Percentiles rank a stretch among this genome's conserved stretches.
These are phyloP conservation scores for Marmota monax DNA, from an alignment of 2,113 vertebrate species.

Conservation along the genomic window DNA sequence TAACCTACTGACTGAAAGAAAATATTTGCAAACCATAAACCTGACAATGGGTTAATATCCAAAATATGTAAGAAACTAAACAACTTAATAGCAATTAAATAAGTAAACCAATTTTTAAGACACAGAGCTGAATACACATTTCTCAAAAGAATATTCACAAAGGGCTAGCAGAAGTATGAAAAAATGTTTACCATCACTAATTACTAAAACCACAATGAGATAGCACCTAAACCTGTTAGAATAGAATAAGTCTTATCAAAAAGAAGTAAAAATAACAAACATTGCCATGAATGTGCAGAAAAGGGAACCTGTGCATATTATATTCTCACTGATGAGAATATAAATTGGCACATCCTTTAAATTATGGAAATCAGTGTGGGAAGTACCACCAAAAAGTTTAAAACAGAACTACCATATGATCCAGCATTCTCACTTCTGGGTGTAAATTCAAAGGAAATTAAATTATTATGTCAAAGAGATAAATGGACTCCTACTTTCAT, in stretches of 20 bases:
- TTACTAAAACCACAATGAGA: neutral
- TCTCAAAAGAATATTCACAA: neutral
- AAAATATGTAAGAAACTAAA: neutral
- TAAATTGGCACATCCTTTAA: neutral
- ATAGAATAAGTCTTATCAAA: neutral
- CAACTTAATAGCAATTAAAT: neutral
- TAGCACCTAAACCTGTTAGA: neutral
- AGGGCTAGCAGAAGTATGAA: neutral
- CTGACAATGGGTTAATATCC: neutral
- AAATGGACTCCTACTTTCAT: neutral
- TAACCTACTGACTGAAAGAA: neutral
- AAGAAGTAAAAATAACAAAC: neutral
- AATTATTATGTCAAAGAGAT: neutral
- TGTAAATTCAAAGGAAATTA: neutral
- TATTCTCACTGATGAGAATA: neutral
- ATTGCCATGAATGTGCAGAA: neutral
- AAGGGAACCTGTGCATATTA: neutral
- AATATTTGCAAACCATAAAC: neutral
- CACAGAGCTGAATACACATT: neutral
- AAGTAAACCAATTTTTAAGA: neutral
- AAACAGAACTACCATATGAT: neutral
- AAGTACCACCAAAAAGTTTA: neutral
- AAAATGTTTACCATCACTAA: neutral
- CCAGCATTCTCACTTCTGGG: neutral
- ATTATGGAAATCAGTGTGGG: neutral